Percentiles rank a stretch among this genome's conserved stretches.
phyloP scores from a whole-genome alignment of 2,888 invertebrate genomes.

The Drosophila ochracea region DNA sequence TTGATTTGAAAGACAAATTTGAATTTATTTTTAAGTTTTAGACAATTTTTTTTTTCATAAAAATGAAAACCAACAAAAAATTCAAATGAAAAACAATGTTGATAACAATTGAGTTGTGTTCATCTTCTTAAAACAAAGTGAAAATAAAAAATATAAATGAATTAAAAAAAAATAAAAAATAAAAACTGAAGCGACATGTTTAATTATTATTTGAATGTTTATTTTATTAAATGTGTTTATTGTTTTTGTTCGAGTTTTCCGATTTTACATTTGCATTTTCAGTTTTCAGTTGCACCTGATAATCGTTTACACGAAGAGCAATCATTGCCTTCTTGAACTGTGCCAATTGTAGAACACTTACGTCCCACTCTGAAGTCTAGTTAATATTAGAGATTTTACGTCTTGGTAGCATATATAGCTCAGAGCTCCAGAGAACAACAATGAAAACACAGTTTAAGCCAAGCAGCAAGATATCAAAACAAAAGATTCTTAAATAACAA shows the following conservation, averaged over 20 bases:
- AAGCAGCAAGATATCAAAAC: slow-evolving; percentile 2
- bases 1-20: slow-evolving; percentile 33
- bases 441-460: slow-evolving; percentile 4
- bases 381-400: slow-evolving; percentile 5
- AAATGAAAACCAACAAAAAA: slow-evolving; percentile 8
- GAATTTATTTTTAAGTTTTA: slow-evolving; percentile 24
- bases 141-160: slow-evolving; percentile 16
- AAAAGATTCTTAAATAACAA: neutral
- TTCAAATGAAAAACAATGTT: slow-evolving; percentile 45
- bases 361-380: slow-evolving; percentile 14
- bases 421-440: slow-evolving; percentile 3
- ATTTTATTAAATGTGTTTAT: slow-evolving; percentile 1
- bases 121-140: slow-evolving; percentile 36
- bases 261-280: neutral
- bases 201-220: slow-evolving; percentile 21
- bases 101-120: slow-evolving; percentile 63
- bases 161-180: slow-evolving; percentile 34
- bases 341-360: slow-evolving; percentile 35
- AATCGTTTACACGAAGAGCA: slow-evolving; percentile 22
- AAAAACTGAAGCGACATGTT: slow-evolving; percentile 27
- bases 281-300: slow-evolving; percentile 29
- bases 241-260: neutral
- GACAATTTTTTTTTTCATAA: neutral
- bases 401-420: slow-evolving; percentile 4
- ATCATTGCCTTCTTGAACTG: slow-evolving; percentile 26